Evolutionary conservation across 2,797 vertebrate genomes (phyloP), one percentile per base, ranked within the genome.

Genomic region (Sebastes vulpes): DNA sequence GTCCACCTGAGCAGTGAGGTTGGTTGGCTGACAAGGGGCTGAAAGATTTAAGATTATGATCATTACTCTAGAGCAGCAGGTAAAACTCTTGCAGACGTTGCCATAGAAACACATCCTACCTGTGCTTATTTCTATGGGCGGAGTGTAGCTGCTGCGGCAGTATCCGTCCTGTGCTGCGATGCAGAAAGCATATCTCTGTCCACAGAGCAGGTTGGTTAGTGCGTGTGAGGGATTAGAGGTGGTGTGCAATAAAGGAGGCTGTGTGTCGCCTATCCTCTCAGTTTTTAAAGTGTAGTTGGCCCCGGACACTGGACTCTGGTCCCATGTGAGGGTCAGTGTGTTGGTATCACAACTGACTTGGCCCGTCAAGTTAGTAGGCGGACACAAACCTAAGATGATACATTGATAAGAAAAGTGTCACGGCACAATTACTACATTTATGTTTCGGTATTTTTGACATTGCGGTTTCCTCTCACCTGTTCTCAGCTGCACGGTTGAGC

Each of bases 11-110:
- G 66, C 89, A 1, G 63, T 84, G 32, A 95, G 59, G 77, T 91
- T 90, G 59, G 84, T 67, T 21, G 95, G 92, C 66, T 84, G 79
- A 82, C 95, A 96, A 4, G 94, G 92, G 21, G 72, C 95, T 95
- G 75, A 52, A 54, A 31, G 23, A 31, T 65, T 25, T 25, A 3
- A 18, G 3, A 42, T 53, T 10, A 4, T 23, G 32, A 52, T 73
- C 0, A 14, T 12, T 4, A 8, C 29, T 21, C 18, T 6, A 14
- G 9, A 25, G 11, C 29, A 54, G 65, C 60, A 11, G 48, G 21
- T 50, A n/a, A 26, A 74, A 11, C 50, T 26, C 20, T n/a, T 31
- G 23, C 31, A 50, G 7, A 18, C 9, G 73, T 74, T 67, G 50
- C 65, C 64, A 64, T 75, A 72, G 52, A 77, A 78, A 80, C 67